Conservation (phyloP, 2,888 invertebrate species). For the Chrysolina haemoptera region DNA sequence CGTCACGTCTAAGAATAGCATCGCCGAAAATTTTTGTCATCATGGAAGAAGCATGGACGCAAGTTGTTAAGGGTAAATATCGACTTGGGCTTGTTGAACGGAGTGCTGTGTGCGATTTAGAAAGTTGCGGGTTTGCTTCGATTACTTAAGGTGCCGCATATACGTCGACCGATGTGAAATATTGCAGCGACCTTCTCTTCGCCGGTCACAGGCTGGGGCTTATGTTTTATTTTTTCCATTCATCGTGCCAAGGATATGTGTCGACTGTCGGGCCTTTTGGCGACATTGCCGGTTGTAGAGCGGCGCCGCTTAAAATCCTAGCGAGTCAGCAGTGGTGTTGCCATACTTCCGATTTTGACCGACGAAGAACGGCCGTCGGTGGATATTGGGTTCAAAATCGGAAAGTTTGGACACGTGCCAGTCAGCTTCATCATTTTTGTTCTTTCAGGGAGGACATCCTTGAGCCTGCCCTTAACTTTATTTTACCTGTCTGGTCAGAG, state of each 20-base stretch:
- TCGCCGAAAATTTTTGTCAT: conserved; percentile 41
- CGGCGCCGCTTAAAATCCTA: neutral
- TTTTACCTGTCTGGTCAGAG: too few relatives aligned
- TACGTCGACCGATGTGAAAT: conserved; percentile 4
- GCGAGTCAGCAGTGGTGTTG: neutral
- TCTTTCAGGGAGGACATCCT: too few relatives aligned
- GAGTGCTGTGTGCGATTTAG: conserved; percentile 20
- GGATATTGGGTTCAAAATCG: neutral
- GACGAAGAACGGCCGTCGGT: neutral
- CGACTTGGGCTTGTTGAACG: conserved; percentile 29
- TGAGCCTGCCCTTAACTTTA: too few relatives aligned
- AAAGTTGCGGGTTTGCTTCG: conserved; percentile 32
- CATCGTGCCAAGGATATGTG: conserved; percentile 37
- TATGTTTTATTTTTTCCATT: conserved; percentile 34
- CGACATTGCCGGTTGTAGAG: neutral
- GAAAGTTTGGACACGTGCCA: neutral
- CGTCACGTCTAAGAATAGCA: conserved; percentile 67
- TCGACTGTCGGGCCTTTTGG: conserved; percentile 19
- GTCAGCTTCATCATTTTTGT: neutral
- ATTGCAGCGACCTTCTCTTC: conserved; percentile 48
- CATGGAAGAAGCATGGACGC: conserved; percentile 57
- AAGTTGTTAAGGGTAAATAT: conserved; percentile 56
- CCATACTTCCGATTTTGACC: neutral
- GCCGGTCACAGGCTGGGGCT: conserved; percentile 39
- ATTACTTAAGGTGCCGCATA: conserved; percentile 4